Conservation (phyloP, 2,797 vertebrate species). For the Catamblyrhynchus diadema region DNA sequence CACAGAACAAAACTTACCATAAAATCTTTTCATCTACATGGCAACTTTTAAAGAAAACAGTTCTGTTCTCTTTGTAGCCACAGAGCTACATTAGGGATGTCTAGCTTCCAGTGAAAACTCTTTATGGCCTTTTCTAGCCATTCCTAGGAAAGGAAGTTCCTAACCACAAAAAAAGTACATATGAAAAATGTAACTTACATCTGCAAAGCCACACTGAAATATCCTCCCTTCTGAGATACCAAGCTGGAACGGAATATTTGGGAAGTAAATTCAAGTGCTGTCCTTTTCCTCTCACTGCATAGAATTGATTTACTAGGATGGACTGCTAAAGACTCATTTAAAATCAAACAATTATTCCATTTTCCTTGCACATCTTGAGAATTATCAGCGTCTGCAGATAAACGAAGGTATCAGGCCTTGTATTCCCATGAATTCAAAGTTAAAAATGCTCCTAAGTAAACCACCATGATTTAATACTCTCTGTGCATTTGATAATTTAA, state of each 20-base stretch:
- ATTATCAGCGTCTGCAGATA: background rate
- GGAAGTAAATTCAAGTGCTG: background rate
- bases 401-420: background rate
- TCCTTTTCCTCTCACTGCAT: background rate
- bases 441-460: conserved; percentile 20
- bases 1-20: background rate
- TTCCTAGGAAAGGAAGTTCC: background rate
- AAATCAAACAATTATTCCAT: background rate
- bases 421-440: background rate
- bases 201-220: background rate
- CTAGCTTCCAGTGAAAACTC: background rate
- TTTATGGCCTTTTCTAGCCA: background rate
- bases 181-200: background rate
- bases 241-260: background rate
- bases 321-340: background rate
- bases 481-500: conserved; percentile 25
- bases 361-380: background rate
- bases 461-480: conserved; percentile 21
- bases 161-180: background rate
- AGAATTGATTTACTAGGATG: background rate
- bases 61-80: background rate
- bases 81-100: background rate
- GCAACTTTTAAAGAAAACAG: background rate
- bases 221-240: background rate
- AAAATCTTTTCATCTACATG: background rate